phyloP scores from a whole-genome alignment of 2,113 vertebrate genomes.

The Morphnarchus princeps region DNA sequence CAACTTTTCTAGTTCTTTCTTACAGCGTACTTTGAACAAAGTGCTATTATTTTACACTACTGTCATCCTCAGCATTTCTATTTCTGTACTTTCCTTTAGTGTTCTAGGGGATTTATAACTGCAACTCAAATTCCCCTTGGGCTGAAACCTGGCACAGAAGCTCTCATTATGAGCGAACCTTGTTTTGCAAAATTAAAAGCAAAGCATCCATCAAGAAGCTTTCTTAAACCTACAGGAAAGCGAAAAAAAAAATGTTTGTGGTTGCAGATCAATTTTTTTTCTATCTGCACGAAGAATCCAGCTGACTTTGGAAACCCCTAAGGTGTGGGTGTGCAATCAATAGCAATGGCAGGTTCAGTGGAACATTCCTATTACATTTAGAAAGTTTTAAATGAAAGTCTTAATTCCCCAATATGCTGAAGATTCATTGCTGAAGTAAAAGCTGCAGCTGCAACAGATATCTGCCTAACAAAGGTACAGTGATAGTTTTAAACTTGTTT shows the following conservation, averaged over 20 bases:
- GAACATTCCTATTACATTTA: neutral
- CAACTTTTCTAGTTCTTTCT: neutral
- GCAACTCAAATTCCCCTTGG: conserved; percentile 14
- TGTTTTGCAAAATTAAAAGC: conserved; percentile 52
- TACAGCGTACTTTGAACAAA: neutral
- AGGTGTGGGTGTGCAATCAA: neutral
- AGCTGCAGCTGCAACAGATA: neutral
- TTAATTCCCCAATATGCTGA: neutral
- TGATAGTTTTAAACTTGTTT: neutral
- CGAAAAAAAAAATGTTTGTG: neutral
- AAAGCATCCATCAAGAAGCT: conserved; percentile 3
- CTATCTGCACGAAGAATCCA: neutral
- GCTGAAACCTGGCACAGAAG: neutral
- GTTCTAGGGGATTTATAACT: conserved; percentile 28
- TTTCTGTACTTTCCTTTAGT: conserved; percentile 2
- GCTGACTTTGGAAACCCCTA: neutral
- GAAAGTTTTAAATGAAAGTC: neutral
- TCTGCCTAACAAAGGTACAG: neutral
- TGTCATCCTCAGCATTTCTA: conserved; percentile 37
- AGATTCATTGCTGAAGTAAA: neutral
- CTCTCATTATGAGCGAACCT: neutral
- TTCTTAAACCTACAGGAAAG: neutral
- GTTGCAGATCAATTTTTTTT: neutral
- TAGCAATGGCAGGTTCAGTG: neutral
- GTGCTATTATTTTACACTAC: neutral